Evolutionary conservation across 2,888 invertebrate genomes (phyloP), one percentile per base, ranked within the genome.

Genomic region (Pedicia rivosa): DNA sequence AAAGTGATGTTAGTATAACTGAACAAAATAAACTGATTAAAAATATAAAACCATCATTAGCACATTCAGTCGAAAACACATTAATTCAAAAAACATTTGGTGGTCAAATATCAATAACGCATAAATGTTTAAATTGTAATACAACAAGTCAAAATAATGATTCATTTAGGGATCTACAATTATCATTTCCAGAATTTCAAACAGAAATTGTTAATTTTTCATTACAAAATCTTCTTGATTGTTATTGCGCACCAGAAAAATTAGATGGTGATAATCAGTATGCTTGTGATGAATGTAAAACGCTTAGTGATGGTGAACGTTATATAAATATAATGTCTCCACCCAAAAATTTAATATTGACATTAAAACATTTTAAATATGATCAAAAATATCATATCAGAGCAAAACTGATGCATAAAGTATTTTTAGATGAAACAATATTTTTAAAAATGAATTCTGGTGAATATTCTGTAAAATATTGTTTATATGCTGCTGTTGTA

Each of bases 201-300:
- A 28, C 17, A 22, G 53, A 47, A 45, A 12, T 51, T 50, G 36
- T 42, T 17, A 58, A 57, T 38, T 71, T 75, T 47, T 72, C 70
- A 22, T 76, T 88, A n/a, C 81, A 84, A 53, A 73, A 73, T 44
- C 66, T 88, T 2, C 64, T 88, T 12, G 76, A 81, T 45, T 81
- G 72, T 51, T 87, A 80, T 54, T 70, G 83, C 45, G 72, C 77
- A 14, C 74, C 79, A 2, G 88, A 90, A 53, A 72, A 70, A 37
- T 58, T 90, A 22, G 70, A 73, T 2, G 87, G 80, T 0, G 84
- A 84, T 36, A 88, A 90, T 54, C 71, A 75, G 57, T 90, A 88
- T 56, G 70, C 72, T 44, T 90, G 88, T 63, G 75, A 75, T 42
- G 71, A 70, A 35, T 90, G 88, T 54, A 70, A 70, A 35, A 67